Base-by-base conservation (phyloP, 2,797 vertebrate species). In the Halcyon chelicuti region DNA sequence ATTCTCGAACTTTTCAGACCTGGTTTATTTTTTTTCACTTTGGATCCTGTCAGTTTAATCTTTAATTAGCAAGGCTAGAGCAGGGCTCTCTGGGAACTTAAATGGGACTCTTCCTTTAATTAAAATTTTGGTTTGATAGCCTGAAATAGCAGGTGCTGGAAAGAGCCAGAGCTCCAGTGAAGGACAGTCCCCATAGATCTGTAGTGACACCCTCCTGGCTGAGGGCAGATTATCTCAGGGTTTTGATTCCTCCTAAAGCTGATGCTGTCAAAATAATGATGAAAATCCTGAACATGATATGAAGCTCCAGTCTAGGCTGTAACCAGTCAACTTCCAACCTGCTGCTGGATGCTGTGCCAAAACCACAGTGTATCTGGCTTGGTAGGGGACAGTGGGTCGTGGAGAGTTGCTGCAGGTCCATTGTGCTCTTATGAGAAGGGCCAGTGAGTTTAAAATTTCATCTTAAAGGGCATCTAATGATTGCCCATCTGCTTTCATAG, bases 51-150 rank as follows among this genome's bases (percentile, higher is more conserved):
- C 65, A 51, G 61, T 88, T 92, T 84, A 73, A 73, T 70, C 76
- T 93, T 91, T 89, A 88, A 96, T 95, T 95, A 95, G 96, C 88
- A 89, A 70, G 90, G 67, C 77, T 75, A 44, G 79, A 95, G 63
- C 70, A 88, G 49, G 63, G 67, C 80, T 95, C 28, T 4, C 2
- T 0, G 0, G 77, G 83, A 92, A 51, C 75, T 84, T 91, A 92
- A 97, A 60, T 95, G 78, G 84, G 75, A 65, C 73, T 94, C 46
- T 78, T 73, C 29, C 85, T 93, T 92, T 93, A 90, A 94, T 96
- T 93, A 92, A 85, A 65, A 65, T 57, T 74, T 47, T 35, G 54
- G 63, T 84, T 89, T 90, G 51, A 13, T 68, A 66, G 83, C 88
- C 83, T 75, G 72, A 94, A 96, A 96, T 97, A 96, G 81, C 37